phyloP scores from a whole-genome alignment of 1,140 invertebrate species.

The Sitobion miscanthi region DNA sequence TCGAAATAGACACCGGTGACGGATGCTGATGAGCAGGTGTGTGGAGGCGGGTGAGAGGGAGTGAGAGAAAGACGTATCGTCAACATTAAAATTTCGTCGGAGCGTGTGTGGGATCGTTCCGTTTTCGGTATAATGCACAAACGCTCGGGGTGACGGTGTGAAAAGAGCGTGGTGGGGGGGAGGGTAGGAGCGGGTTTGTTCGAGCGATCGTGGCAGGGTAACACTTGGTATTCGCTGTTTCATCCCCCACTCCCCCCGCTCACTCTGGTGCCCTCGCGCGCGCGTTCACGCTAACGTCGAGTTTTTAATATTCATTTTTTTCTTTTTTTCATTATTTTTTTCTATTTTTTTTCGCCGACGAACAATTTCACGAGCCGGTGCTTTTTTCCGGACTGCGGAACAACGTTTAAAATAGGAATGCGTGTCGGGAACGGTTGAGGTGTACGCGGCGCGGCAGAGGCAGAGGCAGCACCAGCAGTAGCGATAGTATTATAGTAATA shows the following conservation, averaged over 20 bases:
- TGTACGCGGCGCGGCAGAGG: not conserved
- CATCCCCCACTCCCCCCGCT: too few species aligned
- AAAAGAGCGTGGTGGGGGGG: not conserved
- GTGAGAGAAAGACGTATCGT: not conserved
- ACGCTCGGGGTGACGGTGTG: not conserved
- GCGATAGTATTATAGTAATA: not conserved
- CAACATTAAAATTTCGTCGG: constrained; percentile 26
- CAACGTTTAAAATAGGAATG: constrained; percentile 38
- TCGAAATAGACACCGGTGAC: not conserved
- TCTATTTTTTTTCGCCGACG: not conserved
- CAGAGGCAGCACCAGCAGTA: not conserved
- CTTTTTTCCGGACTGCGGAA: constrained; percentile 50
- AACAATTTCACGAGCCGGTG: constrained; percentile 52
- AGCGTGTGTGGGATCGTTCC: not conserved
- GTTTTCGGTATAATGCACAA: constrained; percentile 31
- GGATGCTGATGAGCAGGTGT: not conserved
- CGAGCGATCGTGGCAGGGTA: constrained; percentile 15
- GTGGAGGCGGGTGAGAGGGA: not conserved
- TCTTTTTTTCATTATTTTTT: constrained; percentile 6
- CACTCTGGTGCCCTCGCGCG: not conserved
- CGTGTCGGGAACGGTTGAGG: not conserved
- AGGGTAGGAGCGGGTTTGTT: not conserved
- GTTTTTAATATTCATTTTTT: constrained; percentile 55
- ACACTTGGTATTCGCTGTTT: constrained; percentile 39
- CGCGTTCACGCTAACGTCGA: constrained; percentile 18